Evolutionary conservation across 1,140 invertebrate species (phyloP).

Genomic region (Drosophila santomea): DNA sequence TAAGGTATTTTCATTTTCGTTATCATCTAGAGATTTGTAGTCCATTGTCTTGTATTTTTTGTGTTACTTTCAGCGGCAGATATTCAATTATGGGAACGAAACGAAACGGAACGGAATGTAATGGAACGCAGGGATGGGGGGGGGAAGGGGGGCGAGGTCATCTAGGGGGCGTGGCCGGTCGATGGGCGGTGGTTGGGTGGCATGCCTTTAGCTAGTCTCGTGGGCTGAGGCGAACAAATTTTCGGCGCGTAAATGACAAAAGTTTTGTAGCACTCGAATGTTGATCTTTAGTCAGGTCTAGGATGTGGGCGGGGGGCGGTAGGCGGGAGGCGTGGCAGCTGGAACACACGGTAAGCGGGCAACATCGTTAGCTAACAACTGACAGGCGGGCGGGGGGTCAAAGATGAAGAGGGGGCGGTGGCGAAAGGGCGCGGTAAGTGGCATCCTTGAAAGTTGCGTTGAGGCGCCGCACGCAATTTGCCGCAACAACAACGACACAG

Average conservation of each 20-base stretch:
- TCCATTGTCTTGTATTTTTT: constrained; percentile 17
- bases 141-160: constrained; percentile 33
- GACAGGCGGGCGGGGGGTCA: constrained; percentile 2
- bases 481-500: constrained; percentile 48
- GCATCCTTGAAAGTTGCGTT: constrained; percentile 77
- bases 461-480: constrained; percentile 73
- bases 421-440: constrained; percentile 54
- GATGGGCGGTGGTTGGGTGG: neutral
- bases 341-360: constrained; percentile 57
- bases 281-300: constrained; percentile 76
- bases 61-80: constrained; percentile 46
- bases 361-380: constrained; percentile 75
- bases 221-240: constrained; percentile 41
- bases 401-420: neutral
- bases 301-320: neutral
- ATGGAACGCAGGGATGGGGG: neutral
- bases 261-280: constrained; percentile 72
- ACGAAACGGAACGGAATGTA: constrained; percentile 41
- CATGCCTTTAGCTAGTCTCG: neutral
- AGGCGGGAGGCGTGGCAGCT: constrained; percentile 30
- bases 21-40: neutral
- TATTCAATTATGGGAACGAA: constrained; percentile 71
- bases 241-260: constrained; percentile 79
- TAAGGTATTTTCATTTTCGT: constrained; percentile 6
- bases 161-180: constrained; percentile 23